phyloP scores from a whole-genome alignment of 1,140 invertebrate species.

The Amyelois transitella region DNA sequence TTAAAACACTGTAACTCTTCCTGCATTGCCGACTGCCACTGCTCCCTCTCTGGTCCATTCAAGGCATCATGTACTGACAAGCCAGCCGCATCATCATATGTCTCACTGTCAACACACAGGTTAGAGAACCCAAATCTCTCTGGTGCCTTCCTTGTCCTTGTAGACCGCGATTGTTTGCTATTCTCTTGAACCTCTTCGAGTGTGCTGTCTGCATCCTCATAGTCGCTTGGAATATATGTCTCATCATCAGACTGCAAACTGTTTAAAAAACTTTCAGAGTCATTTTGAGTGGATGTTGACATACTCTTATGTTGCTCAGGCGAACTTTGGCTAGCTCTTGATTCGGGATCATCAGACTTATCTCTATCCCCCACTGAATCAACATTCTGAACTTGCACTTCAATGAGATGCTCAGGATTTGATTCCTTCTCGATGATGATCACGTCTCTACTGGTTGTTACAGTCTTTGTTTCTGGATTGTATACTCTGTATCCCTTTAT shows the following conservation, averaged over 20 bases:
- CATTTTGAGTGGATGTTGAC: no score
- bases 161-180: no score
- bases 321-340: no score
- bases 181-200: no score
- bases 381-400: slow-evolving; percentile 1
- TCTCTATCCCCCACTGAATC: not conserved
- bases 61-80: slow-evolving; percentile 22
- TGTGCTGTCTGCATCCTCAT: not conserved
- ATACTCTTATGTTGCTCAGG: not conserved
- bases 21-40: slow-evolving; percentile 23
- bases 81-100: slow-evolving; percentile 16
- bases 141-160: slow-evolving; percentile 7
- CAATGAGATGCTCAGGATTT: not conserved
- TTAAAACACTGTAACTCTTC: slow-evolving; percentile 33
- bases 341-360: not conserved
- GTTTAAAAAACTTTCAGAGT: no score
- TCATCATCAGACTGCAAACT: not conserved
- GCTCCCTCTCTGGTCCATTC: slow-evolving; percentile 9
- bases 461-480: slow-evolving; percentile 24
- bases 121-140: slow-evolving; percentile 5
- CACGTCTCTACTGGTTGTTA: slow-evolving; percentile 9
- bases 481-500: slow-evolving; percentile 37
- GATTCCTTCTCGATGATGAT: slow-evolving; percentile 5
- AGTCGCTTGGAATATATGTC: slow-evolving; percentile 1
- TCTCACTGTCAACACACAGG: slow-evolving; percentile 27